phyloP scores from a whole-genome alignment of 2,797 vertebrate species.

The Otolemur crassicaudatus region DNA sequence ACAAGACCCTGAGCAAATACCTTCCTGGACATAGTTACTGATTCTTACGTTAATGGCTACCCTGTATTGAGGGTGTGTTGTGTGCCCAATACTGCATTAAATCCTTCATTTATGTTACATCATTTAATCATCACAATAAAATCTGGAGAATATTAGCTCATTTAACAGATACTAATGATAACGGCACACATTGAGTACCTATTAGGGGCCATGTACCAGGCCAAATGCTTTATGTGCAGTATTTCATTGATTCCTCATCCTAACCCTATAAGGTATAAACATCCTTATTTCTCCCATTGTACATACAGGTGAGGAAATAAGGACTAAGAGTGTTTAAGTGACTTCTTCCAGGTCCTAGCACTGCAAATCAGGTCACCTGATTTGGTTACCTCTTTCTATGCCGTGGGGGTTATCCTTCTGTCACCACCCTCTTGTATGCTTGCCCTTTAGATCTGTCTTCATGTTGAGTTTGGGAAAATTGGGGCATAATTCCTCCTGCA shows the following conservation, averaged over 20 bases:
- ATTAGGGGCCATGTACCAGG: neutral
- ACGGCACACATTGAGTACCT: neutral
- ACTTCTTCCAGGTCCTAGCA: neutral
- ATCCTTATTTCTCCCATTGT: neutral
- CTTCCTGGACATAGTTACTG: neutral
- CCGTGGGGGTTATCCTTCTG: fast-evolving
- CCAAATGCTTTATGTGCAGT: neutral
- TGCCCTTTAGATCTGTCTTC: neutral
- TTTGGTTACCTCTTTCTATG: neutral
- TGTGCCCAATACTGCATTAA: neutral
- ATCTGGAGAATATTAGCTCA: neutral
- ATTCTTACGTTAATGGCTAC: neutral
- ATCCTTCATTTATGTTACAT: neutral
- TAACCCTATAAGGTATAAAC: neutral
- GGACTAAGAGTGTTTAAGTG: neutral
- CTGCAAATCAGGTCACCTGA: neutral
- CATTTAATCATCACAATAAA: neutral
- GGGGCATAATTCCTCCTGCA: neutral
- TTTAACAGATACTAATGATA: neutral
- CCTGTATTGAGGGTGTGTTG: neutral
- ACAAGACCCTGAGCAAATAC: neutral
- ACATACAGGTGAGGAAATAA: neutral
- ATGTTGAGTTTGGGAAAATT: neutral
- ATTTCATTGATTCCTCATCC: neutral
- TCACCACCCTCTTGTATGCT: neutral